Evolutionary conservation across 2,113 vertebrate genomes (phyloP), one percentile per base, ranked within the genome.

Genomic region (Dasypus novemcinctus): DNA sequence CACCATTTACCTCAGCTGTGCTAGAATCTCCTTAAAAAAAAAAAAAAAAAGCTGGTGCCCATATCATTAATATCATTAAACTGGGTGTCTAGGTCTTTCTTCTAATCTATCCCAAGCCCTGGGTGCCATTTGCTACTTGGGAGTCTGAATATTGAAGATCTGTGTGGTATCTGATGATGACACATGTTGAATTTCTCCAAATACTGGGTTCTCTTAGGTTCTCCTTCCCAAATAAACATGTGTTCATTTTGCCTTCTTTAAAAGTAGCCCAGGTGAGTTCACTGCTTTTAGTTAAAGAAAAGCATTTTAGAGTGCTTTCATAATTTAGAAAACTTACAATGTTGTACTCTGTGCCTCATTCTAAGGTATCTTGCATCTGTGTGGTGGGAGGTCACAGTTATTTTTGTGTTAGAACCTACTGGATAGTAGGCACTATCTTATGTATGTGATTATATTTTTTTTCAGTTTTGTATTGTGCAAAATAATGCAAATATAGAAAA

Each of bases 221-320:
- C 36, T 76, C 43, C 36, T 88, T 38, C 4, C 11, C 52, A 52
- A 79, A 64, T 23, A 79, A 41, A n/a, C 66, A 81, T 41, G 61
- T 23, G 7, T 80, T 36, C 6, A 91, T 59, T 90, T 46, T 23
- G 79, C 46, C 23, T 82, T 23, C 41, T 64, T 83, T 88, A 88
- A 52, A 85, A 46, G 27, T 11, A 96, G 64, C 43, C 33, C 12
- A 81, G 80, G 27, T 68, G 25, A 59, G 36, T 71, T 64, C 1
- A 59, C 93, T 88, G n/a, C 27, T 79, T 86, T 90, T 18, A 64
- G 54, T 93, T 94, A 69, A n/a, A 92, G 71, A 80, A 87, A 92
- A 87, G 2, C 27, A 5, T 54, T 54, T 54, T 54, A 54, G 52
- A 18, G 17, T 54, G 54, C 54, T 20, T 57, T 57, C 5, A 17